A percentile compares a stretch with the other conserved stretches of the same genome.
These are phyloP conservation scores for Tychaedon coryphoeus DNA, from an alignment of 2,113 vertebrate species.

Conservation along the genomic window DNA sequence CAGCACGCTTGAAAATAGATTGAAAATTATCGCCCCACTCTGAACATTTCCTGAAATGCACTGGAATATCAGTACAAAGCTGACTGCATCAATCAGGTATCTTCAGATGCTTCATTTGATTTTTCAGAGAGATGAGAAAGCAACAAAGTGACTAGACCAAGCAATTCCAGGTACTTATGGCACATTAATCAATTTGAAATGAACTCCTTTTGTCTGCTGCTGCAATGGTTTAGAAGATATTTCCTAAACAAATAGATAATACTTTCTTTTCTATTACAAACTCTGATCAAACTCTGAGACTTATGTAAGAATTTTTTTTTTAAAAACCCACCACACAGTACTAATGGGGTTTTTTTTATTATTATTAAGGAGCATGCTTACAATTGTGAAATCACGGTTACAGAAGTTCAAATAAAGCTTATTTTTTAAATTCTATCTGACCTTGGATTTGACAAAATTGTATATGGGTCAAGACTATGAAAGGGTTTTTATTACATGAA, in stretches of 20 bases:
- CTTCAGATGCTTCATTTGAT: slow-evolving; percentile 72
- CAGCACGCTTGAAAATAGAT: slow-evolving; percentile 45
- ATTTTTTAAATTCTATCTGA: slow-evolving; percentile 71
- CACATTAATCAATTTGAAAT: slow-evolving; percentile 70
- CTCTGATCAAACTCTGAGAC: slow-evolving; percentile 49
- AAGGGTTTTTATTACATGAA: slow-evolving; percentile 72
- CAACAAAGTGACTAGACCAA: slow-evolving; percentile 63
- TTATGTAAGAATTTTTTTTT: not conserved
- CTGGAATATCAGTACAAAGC: slow-evolving; percentile 49
- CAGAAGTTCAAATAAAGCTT: slow-evolving; percentile 35
- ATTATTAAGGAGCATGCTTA: slow-evolving; percentile 50
- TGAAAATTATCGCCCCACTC: slow-evolving; percentile 47
- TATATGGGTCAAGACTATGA: slow-evolving; percentile 65
- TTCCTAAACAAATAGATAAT: slow-evolving; percentile 68
- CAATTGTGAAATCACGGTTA: slow-evolving; percentile 56
- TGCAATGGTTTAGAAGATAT: slow-evolving; percentile 63
- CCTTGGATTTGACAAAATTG: slow-evolving; percentile 77
- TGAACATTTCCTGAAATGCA: slow-evolving; percentile 59
- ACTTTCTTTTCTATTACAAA: slow-evolving; percentile 57
- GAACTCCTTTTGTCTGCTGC: slow-evolving; percentile 65
- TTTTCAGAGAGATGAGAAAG: slow-evolving; percentile 71
- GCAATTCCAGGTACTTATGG: slow-evolving; percentile 70
- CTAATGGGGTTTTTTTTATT: not conserved
- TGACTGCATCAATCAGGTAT: slow-evolving; percentile 69
- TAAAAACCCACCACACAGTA: not conserved